Evolutionary conservation across 2,113 vertebrate genomes (phyloP).

Genomic region (Motacilla tschutschensis): DNA sequence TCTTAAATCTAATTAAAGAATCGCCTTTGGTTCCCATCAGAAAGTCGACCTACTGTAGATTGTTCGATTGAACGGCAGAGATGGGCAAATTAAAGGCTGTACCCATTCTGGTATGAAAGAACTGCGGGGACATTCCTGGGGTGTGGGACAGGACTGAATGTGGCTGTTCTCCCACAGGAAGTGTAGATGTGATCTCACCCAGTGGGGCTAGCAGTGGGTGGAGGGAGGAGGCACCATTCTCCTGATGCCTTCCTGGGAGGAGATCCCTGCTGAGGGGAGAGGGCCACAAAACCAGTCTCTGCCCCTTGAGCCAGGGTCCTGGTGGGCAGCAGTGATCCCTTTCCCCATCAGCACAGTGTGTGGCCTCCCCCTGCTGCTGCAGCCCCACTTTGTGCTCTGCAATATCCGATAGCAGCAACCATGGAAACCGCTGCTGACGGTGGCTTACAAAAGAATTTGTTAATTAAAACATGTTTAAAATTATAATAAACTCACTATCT

Average conservation of each 20-base stretch:
- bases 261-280: neutral
- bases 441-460: constrained; percentile 9
- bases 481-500: constrained; percentile 9
- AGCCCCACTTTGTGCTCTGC: neutral
- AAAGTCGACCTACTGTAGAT: neutral
- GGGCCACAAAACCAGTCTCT: neutral
- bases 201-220: rapidly evolving
- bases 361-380: neutral
- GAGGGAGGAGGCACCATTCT: neutral
- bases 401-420: neutral
- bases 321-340: neutral
- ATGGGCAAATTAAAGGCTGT: neutral
- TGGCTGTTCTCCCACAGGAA: rapidly evolving
- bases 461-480: constrained; percentile 43
- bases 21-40: neutral
- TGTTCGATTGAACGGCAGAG: neutral
- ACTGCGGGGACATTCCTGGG: rapidly evolving
- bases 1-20: constrained; percentile 55
- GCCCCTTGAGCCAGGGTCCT: neutral
- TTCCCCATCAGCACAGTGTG: neutral
- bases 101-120: neutral
- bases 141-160: neutral
- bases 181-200: neutral
- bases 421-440: neutral
- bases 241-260: neutral